phyloP scores from a whole-genome alignment of 1,140 invertebrate genomes.

The Dreissena rostriformis region DNA sequence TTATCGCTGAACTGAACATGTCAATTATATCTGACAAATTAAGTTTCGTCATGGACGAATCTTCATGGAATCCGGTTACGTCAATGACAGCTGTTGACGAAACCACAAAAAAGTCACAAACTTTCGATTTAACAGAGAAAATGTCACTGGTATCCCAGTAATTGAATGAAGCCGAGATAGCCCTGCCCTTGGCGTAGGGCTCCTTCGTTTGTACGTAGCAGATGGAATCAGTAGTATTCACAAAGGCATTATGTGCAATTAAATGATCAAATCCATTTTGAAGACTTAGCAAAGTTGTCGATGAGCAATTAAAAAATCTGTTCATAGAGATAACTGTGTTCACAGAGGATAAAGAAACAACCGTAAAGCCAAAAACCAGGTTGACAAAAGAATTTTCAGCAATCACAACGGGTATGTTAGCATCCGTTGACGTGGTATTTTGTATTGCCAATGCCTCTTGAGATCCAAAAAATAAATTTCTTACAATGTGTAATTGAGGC shows the following conservation, averaged over 20 bases:
- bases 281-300: neutral
- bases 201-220: neutral
- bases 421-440: neutral
- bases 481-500: neutral
- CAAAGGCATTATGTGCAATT: neutral
- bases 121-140: neutral
- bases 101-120: conserved; percentile 18
- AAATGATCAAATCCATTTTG: neutral
- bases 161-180: neutral
- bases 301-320: conserved; percentile 17
- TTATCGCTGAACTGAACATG: neutral
- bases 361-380: neutral
- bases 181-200: neutral
- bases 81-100: neutral
- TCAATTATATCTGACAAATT: neutral
- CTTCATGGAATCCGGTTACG: neutral
- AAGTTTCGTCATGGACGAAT: neutral
- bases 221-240: neutral
- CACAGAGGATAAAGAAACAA: neutral
- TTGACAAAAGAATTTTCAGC: neutral
- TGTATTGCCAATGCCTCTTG: neutral
- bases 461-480: neutral
- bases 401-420: neutral
- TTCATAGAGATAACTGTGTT: neutral
- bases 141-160: conserved; percentile 20